Conservation (phyloP, 2,888 invertebrate species). For the Marronus borbonicus region DNA sequence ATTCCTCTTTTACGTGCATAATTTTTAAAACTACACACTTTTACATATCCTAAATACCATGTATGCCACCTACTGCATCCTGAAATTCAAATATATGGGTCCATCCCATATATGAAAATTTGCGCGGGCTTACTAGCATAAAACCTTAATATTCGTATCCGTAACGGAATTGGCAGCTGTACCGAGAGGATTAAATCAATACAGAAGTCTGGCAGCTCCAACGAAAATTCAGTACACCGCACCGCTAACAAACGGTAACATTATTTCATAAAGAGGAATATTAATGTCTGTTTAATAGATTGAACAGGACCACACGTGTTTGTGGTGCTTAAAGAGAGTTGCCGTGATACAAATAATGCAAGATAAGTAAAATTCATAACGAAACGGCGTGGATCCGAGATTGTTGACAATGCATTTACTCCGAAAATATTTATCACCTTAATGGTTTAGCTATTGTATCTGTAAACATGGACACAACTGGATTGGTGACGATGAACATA, state of each 20-base stretch:
- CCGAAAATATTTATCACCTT: conserved; percentile 42
- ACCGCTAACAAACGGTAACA: not conserved
- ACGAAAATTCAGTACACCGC: conserved; percentile 17
- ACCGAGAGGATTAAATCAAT: conserved; percentile 14
- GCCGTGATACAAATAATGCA: conserved; percentile 20
- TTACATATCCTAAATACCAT: too few species aligned
- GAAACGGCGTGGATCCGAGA: conserved; percentile 15
- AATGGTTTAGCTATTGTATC: conserved; percentile 34
- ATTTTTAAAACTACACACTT: too few species aligned
- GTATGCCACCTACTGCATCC: too few species aligned
- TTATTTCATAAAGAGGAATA: conserved; percentile 30
- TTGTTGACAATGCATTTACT: conserved; percentile 37
- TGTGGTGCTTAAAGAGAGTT: conserved; percentile 20
- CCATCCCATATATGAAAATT: not conserved
- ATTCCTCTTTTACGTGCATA: too few species aligned
- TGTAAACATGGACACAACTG: not conserved
- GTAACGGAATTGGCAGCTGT: not conserved
- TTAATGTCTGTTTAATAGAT: conserved; percentile 41
- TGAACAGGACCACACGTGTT: conserved; percentile 25
- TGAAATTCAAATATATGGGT: not conserved
- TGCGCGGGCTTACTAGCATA: not conserved
- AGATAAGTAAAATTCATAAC: conserved; percentile 26
- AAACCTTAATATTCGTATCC: not conserved
- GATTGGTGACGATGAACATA: not conserved
- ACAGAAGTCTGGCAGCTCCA: not conserved